These are phyloP conservation scores for Hoplodrina ambigua DNA, from an alignment of 2,888 invertebrate genomes.

Conservation along the genomic window DNA sequence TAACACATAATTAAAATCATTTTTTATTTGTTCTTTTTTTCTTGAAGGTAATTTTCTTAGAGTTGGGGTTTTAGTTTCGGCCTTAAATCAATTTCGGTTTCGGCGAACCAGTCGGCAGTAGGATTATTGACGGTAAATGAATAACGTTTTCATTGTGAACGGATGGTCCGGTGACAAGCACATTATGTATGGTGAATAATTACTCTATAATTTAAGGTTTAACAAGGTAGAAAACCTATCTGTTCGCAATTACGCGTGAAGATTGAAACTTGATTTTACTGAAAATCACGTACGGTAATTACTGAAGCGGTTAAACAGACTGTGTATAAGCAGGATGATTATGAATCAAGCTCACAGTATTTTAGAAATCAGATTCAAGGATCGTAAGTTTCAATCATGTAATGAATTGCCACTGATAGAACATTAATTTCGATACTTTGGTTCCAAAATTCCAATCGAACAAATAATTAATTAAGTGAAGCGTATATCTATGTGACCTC, in stretches of 20 bases:
- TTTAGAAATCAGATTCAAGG: slow-evolving; percentile 44
- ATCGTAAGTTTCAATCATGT: slow-evolving; percentile 6
- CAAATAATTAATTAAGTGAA: slow-evolving; percentile 36
- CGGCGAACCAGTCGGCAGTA: slow-evolving; percentile 2
- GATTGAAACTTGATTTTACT: slow-evolving; percentile 5
- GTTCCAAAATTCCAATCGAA: slow-evolving; percentile 22
- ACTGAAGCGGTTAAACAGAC: not conserved
- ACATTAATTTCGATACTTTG: slow-evolving; percentile 14
- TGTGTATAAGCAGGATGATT: slow-evolving; percentile 21
- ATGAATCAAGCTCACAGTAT: slow-evolving; percentile 9
- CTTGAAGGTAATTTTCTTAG: not conserved
- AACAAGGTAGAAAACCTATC: slow-evolving; percentile 14
- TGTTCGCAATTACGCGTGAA: slow-evolving; percentile 1
- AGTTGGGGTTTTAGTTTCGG: slow-evolving; percentile 1
- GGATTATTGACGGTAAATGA: not conserved
- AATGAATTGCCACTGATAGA: slow-evolving; percentile 14
- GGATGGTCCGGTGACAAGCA: no score
- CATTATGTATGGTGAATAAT: not conserved
- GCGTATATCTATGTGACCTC: slow-evolving; percentile 31
- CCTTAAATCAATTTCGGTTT: slow-evolving; percentile 11
- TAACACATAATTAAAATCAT: not conserved
- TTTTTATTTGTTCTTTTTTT: not conserved
- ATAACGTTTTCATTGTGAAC: not conserved
- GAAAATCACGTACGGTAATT: not conserved
- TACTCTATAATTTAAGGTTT: not conserved